phyloP scores from a whole-genome alignment of 2,888 invertebrate species.

The Agriotes lineatus region DNA sequence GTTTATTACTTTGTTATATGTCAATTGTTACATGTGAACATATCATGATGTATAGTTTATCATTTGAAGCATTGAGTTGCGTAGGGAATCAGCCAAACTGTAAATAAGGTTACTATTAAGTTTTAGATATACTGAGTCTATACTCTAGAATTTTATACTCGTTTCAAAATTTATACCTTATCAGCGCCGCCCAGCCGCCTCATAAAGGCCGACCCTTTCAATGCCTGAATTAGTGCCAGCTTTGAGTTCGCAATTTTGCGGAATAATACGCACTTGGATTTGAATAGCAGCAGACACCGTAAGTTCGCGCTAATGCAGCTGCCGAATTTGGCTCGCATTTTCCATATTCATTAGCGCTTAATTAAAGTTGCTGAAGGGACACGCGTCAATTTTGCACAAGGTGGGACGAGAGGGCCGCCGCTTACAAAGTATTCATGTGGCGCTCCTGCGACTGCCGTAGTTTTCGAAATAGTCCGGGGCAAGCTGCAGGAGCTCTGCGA shows the following conservation, averaged over 20 bases:
- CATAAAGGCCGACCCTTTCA: constrained; percentile 27
- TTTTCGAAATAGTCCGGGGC: too few relatives aligned
- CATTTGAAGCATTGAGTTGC: constrained; percentile 37
- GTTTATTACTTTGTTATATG: constrained; percentile 44
- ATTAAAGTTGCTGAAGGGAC: too few relatives aligned
- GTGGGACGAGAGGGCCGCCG: too few relatives aligned
- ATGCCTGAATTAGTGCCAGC: constrained; percentile 16
- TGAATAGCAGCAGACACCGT: too few relatives aligned
- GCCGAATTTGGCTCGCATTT: too few relatives aligned
- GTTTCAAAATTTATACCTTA: constrained; percentile 53
- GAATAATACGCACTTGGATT: constrained; percentile 6
- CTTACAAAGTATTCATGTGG: too few relatives aligned
- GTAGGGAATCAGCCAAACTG: constrained; percentile 57
- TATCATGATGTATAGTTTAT: constrained; percentile 47
- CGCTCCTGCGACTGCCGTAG: too few relatives aligned
- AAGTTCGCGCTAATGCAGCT: too few relatives aligned
- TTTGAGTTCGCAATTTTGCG: constrained; percentile 12
- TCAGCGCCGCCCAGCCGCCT: constrained; percentile 33
- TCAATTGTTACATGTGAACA: constrained; percentile 43
- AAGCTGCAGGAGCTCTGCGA: too few relatives aligned
- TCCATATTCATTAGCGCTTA: too few relatives aligned
- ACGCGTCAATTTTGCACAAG: too few relatives aligned
- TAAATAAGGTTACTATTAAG: constrained; percentile 53
- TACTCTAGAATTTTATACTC: constrained; percentile 51
- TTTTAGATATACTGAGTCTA: constrained; percentile 37